A percentile compares a stretch with the other conserved stretches of the same genome.
Conservation (phyloP, 2,797 vertebrate species). For the Etheostoma nigrum region DNA sequence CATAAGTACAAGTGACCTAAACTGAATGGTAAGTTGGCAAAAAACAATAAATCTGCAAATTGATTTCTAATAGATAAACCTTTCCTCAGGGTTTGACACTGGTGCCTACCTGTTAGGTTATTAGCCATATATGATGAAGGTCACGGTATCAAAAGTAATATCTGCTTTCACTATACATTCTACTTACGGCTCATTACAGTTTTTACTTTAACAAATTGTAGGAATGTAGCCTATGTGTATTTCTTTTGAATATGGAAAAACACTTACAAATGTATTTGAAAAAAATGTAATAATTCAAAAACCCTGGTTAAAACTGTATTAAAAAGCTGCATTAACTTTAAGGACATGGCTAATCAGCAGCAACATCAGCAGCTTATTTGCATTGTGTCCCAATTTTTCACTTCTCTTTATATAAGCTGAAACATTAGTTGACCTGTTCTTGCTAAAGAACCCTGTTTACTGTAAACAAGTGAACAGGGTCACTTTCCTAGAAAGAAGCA, state of each 20-base stretch:
- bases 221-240: not conserved
- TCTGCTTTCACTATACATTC: not conserved
- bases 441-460: slow-evolving; percentile 45
- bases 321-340: no score
- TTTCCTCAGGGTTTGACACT: slow-evolving; percentile 5
- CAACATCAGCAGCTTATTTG: not conserved
- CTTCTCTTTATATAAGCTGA: slow-evolving; percentile 1
- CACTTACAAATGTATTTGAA: no score
- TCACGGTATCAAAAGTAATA: slow-evolving; percentile 1
- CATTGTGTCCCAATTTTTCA: not conserved
- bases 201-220: not conserved
- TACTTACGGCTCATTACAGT: not conserved
- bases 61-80: slow-evolving; percentile 47
- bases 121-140: slow-evolving; percentile 17
- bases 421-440: not conserved
- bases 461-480: slow-evolving; percentile 36
- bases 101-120: slow-evolving; percentile 21
- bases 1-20: slow-evolving; percentile 1
- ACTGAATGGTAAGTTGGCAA: slow-evolving; percentile 8
- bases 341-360: not conserved
- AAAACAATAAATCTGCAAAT: slow-evolving; percentile 19
- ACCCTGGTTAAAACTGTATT: no score
- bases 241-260: not conserved
- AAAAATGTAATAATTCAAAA: not conserved
- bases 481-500: not conserved